Base-by-base conservation (phyloP, 2,888 invertebrate genomes). In the Cartodere bifasciata region DNA sequence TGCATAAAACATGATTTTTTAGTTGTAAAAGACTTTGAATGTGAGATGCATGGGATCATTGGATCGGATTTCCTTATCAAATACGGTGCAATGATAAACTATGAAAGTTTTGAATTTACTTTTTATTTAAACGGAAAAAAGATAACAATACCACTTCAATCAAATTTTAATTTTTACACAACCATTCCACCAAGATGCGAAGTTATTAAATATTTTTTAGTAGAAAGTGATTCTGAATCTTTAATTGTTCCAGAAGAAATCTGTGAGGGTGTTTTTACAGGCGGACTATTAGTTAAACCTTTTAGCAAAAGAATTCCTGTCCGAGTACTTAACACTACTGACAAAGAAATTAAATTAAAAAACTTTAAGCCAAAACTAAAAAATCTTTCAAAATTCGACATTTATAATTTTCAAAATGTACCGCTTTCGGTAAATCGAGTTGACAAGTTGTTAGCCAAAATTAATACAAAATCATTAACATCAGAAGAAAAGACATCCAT, bases 351-450 rank as follows among this genome's bases (percentile, higher is more conserved):
- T 9, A 32, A 13, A 21, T n/a, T 41, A 2, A 42, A 31, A 29
- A 37, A 39, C 33, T 42, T 37, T 29, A 29, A 30, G 15, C 36
- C 38, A 25, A 38, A 13, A 28, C 13, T 37, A 4, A 21, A 38
- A 17, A 17, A 28, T 10, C 29, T 34, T 25, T 4, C 16, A 4
- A n/a, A 33, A 10, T 33, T 31, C 12, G 12, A 32, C 13, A 21
- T 34, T 13, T 31, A 29, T n/a, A 27, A 35, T 10, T 35, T 35
- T 7, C 20, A 31, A 7, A 16, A 31, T n/a, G 5, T 13, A 13
- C 6, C 10, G 7, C 13, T 20, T 13, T 27, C 39, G n/a, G 33
- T 39, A 3, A 13, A 38, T 9, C 28, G 34, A 11, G 20, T 41
- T 22, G 32, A 36, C n/a, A 40, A 27, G 11, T 27, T 41, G 30